phyloP scores from a whole-genome alignment of 2,797 vertebrate species.

The Alauda arvensis region DNA sequence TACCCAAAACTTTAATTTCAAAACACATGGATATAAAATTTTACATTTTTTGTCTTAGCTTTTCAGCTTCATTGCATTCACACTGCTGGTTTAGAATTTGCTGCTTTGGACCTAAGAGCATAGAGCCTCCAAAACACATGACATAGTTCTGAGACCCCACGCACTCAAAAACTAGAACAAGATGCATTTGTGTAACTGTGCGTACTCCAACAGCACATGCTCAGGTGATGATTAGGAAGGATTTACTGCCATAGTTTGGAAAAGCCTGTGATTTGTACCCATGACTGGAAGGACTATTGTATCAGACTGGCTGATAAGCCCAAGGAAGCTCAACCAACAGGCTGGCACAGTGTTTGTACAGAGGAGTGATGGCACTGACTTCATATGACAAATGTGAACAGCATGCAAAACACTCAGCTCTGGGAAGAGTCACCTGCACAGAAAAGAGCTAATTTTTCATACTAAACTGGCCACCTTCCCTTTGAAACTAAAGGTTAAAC shows the following conservation, averaged over 20 bases:
- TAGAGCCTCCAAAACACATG: rapidly evolving
- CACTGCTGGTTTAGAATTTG: neutral
- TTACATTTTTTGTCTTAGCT: neutral
- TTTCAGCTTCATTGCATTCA: neutral
- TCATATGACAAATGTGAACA: rapidly evolving
- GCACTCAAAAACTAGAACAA: rapidly evolving
- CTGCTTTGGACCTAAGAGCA: neutral
- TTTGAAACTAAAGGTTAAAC: constrained; percentile 4
- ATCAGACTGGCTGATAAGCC: neutral
- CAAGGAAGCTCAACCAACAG: neutral
- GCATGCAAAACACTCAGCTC: neutral
- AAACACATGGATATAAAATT: neutral
- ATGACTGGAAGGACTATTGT: neutral
- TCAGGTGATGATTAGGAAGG: neutral
- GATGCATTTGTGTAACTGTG: rapidly evolving
- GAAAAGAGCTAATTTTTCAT: neutral
- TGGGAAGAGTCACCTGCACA: neutral
- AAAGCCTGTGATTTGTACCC: neutral
- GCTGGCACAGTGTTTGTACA: neutral
- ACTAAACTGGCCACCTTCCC: neutral
- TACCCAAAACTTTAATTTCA: neutral
- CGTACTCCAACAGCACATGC: rapidly evolving
- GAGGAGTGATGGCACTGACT: neutral
- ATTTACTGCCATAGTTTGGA: neutral
- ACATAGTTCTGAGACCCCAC: rapidly evolving